Evolutionary conservation across 2,888 invertebrate species (phyloP).

Genomic region (Allacma fusca): DNA sequence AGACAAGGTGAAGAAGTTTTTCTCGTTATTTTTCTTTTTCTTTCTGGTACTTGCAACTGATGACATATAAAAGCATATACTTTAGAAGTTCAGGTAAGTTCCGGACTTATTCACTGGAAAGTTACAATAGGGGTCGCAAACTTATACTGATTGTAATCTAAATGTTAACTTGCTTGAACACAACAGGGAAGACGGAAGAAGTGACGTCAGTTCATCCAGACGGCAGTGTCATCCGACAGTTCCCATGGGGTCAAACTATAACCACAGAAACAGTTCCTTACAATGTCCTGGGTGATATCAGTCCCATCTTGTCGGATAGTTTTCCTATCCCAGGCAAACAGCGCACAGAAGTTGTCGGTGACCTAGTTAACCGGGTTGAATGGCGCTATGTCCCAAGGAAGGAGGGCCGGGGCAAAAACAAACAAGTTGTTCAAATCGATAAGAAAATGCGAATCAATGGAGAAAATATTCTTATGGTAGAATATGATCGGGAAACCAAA

Average conservation of each 20-base stretch:
- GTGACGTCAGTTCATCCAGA: constrained; percentile 81
- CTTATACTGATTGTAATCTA: not conserved
- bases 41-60: not conserved
- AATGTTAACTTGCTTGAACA: not conserved
- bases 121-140: not conserved
- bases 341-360: constrained; percentile 86
- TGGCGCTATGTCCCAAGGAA: constrained; percentile 92
- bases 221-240: constrained; percentile 80
- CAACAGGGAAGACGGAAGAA: constrained; percentile 76
- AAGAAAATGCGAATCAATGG: constrained; percentile 88
- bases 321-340: constrained; percentile 92
- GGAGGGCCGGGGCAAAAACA: constrained; percentile 70
- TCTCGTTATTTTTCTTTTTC: constrained; percentile 16
- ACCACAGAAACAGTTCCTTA: constrained; percentile 92
- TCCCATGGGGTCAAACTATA: constrained; percentile 87
- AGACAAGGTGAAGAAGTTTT: constrained; percentile 69
- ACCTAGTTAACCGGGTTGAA: constrained; percentile 90
- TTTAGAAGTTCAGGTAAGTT: too few species aligned
- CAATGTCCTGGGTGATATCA: constrained; percentile 85
- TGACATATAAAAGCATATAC: not conserved
- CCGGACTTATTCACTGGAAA: not conserved
- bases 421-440: constrained; percentile 82
- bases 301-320: constrained; percentile 86
- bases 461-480: constrained; percentile 86
- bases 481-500: constrained; percentile 87